Base-by-base conservation (phyloP, 2,113 vertebrate species). In the Nerophis lumbriciformis region DNA sequence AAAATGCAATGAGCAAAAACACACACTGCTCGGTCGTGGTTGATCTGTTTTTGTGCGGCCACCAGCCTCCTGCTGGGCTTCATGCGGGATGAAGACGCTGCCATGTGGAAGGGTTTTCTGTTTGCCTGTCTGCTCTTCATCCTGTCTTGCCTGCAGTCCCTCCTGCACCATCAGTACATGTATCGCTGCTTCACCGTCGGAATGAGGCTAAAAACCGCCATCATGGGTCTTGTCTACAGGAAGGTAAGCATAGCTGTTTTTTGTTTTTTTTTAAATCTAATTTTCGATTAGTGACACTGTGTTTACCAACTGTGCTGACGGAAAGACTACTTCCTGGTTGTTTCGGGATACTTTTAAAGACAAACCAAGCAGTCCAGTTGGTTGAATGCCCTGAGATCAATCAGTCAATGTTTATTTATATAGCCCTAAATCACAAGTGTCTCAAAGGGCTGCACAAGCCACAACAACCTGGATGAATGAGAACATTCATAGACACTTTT, bases 111-210 rank as follows among this genome's bases (percentile, higher is more conserved):
- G 10, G 94, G 94, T 13, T 90, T 91, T 61, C 73, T 93, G 64
- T 93, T 86, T 1, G 92, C 92, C 0, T 59, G 68, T 5, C 54
- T 88, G 57, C 77, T 95, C 77, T 93, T 94, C 79, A 65, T 93
- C 16, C 65, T 92, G 1, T 91, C 91, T 54, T 92, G 90, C 51
- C 85, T 95, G 11, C 94, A 94, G 86, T 93, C 90, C 0, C 66
- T 95, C 1, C 91, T 92, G 14, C 90, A 93, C 53, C 94, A 96
- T 12, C 91, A 89, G 21, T 89, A 89, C 37, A 91, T 94, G 93
- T 94, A 93, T 55, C 71, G 81, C 62, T 87, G 91, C 76, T 92
- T 93, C 72, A 77, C 93, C 0, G 83, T 94, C 15, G 93, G 94
- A 6, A 73, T 94, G 89, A 90, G 92, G 61, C 76, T 95, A 37